Conservation (phyloP, 2,797 vertebrate species). For the Potorous gilbertii region DNA sequence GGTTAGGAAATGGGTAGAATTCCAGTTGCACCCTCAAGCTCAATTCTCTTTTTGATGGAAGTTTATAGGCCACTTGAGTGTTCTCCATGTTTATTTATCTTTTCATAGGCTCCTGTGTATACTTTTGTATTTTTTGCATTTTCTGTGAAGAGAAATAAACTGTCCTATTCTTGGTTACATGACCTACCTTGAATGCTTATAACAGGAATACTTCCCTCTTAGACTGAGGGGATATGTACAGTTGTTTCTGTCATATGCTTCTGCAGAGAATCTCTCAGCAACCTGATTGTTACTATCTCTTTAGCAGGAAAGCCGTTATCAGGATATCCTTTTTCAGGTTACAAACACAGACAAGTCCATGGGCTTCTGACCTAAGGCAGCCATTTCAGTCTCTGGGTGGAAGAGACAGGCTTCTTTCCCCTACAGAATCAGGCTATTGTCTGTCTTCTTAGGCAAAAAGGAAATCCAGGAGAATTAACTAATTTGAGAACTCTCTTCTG, state of each 20-base stretch:
- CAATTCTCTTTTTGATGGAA: not conserved
- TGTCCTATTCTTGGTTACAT: not conserved
- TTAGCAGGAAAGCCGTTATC: no score
- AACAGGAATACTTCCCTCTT: not conserved
- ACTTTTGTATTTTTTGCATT: not conserved
- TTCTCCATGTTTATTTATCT: not conserved
- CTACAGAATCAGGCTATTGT: no score
- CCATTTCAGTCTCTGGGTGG: no score
- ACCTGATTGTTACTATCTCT: not conserved
- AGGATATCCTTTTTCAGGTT: not conserved
- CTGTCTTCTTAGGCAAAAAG: no score
- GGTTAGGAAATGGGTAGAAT: not conserved
- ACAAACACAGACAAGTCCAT: not conserved
- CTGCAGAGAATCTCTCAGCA: not conserved
- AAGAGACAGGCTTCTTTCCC: no score
- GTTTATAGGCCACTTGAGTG: not conserved
- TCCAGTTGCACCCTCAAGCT: not conserved
- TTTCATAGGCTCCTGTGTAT: not conserved
- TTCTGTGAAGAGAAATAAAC: not conserved
- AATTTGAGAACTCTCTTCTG: not conserved
- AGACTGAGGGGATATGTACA: not conserved
- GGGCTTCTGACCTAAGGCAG: no score
- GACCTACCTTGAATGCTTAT: not conserved
- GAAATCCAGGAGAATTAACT: not conserved
- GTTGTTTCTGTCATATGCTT: not conserved